Evolutionary conservation across 2,888 invertebrate genomes (phyloP), one percentile per base, ranked within the genome.

Genomic region (Spisula subtruncata): DNA sequence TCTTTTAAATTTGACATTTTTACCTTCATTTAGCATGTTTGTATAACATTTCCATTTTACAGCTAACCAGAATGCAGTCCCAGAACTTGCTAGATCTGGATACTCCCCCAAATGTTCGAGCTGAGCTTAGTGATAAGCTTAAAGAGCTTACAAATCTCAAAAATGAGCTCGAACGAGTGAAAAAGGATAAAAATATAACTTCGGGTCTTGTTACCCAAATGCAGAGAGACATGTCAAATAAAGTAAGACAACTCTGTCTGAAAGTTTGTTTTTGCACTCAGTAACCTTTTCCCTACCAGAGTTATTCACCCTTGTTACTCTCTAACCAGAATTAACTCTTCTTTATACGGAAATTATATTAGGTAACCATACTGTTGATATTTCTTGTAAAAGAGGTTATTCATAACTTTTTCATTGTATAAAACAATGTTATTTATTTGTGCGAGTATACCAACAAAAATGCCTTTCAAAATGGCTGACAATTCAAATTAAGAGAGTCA

Each of bases 171-270:
- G 96, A 97, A 86, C 90, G 96, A 82, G 94, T 96, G 35, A 96
- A 95, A 91, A 96, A 96, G 92, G 97, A 97, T 92, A 96, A 96
- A 91, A 95, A 95, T 86, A 96, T 96, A 60, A 96, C 96, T 0
- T 95, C 96, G 2, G 96, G 96, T 18, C 94, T 97, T 35, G 96
- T 97, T 29, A 96, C 96, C 18, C 96, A 96, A 90, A 96, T 97
- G 95, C 96, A 97, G 91, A 88, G 95, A 86, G 96, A 97, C 89
- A 95, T 97, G 95, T 94, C 96, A 6, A 95, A 93, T 89, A 96
- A 96, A 95, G 96, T 96, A 93, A 93, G 95, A 86, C 85, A 85
- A 85, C 85, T 85, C 85, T 80, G 79, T 35, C 51, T 6, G 48
- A 29, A n/a, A 66, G 60, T 46, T 41, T 41, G 41, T 71, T 71